phyloP scores from a whole-genome alignment of 2,888 invertebrate genomes.

The Callosobruchus maculatus region DNA sequence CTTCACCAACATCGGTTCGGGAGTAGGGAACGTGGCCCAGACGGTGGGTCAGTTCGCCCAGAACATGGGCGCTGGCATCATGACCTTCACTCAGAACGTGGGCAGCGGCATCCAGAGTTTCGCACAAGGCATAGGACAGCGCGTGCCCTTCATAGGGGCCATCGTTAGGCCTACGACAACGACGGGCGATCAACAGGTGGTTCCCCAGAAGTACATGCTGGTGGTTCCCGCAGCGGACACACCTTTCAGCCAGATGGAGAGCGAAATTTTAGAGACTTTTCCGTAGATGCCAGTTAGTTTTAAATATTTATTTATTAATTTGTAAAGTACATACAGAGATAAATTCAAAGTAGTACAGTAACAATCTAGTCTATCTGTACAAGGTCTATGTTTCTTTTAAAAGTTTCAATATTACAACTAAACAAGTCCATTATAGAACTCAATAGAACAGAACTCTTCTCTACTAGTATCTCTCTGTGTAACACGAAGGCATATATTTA shows the following conservation, averaged over 20 bases:
- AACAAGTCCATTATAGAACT: too few species aligned
- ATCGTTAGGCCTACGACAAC: conserved; percentile 17
- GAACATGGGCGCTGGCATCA: conserved; percentile 24
- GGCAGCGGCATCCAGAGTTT: conserved; percentile 27
- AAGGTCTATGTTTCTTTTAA: too few species aligned
- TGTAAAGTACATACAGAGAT: too few species aligned
- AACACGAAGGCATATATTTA: too few species aligned
- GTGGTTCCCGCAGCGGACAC: background rate
- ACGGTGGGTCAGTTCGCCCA: conserved; percentile 27
- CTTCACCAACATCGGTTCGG: conserved; percentile 40
- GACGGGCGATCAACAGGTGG: background rate
- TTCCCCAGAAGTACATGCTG: background rate
- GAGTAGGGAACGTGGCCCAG: conserved; percentile 18
- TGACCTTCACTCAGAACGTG: conserved; percentile 26
- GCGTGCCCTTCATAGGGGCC: conserved; percentile 23
- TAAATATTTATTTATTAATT: too few species aligned
- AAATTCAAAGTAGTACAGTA: too few species aligned
- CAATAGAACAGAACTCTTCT: too few species aligned
- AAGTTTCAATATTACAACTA: too few species aligned
- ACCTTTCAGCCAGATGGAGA: background rate
- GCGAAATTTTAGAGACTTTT: background rate
- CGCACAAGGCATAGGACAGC: conserved; percentile 22
- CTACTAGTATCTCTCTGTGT: too few species aligned
- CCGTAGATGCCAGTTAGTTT: too few species aligned
- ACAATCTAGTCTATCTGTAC: too few species aligned